phyloP scores from a whole-genome alignment of 2,113 vertebrate genomes.

The Oreochromis aureus region DNA sequence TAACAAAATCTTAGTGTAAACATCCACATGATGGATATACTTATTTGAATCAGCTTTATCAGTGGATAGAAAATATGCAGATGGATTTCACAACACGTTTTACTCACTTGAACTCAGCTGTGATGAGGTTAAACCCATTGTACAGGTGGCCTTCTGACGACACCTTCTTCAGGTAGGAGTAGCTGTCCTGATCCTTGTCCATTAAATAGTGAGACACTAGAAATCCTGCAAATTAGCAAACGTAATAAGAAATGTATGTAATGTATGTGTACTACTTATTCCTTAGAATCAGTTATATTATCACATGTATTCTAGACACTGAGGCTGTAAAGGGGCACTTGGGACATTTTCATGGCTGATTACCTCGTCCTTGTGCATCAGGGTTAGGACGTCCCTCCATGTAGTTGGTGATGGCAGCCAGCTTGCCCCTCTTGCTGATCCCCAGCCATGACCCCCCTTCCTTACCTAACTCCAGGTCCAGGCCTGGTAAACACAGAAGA shows the following conservation, averaged over 20 bases:
- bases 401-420: conserved; percentile 93
- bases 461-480: conserved; percentile 90
- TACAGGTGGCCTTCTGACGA: conserved; percentile 87
- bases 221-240: conserved; percentile 71
- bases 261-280: neutral
- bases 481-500: conserved; percentile 69
- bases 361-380: conserved; percentile 87
- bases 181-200: conserved; percentile 80
- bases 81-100: neutral
- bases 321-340: neutral
- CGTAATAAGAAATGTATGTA: neutral
- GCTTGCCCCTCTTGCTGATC: conserved; percentile 86
- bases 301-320: neutral
- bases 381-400: conserved; percentile 78
- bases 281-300: neutral
- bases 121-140: conserved; percentile 95
- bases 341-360: neutral
- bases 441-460: conserved; percentile 96
- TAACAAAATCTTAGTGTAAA: neutral
- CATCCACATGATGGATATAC: neutral
- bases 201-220: conserved; percentile 89
- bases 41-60: neutral
- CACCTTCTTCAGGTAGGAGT: conserved; percentile 90
- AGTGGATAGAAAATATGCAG: neutral
- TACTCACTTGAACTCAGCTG: conserved; percentile 91